Percentiles rank a stretch among this genome's conserved stretches.
Conservation (phyloP, 1,140 invertebrate genomes). For the Reticulitermes speratus region DNA sequence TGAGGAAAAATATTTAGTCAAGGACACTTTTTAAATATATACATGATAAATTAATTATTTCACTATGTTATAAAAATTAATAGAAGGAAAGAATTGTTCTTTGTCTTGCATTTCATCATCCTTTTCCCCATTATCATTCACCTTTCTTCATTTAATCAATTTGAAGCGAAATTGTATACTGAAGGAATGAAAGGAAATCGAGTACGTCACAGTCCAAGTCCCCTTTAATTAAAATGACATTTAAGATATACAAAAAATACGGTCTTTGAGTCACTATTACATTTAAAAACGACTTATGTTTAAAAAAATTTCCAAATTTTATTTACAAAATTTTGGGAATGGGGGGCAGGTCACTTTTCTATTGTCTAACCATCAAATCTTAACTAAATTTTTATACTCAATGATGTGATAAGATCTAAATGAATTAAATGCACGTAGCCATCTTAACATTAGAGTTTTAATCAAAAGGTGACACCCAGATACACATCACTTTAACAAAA, state of each 20-base stretch:
- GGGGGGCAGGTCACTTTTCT: not conserved
- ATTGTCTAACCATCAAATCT: not conserved
- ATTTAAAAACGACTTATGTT: not conserved
- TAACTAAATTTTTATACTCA: not conserved
- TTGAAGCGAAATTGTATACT: not conserved
- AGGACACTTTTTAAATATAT: slow-evolving; percentile 31
- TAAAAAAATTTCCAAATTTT: not conserved
- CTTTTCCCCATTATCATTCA: not conserved
- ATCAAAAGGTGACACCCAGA: not conserved
- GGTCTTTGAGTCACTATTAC: not conserved
- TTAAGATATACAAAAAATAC: slow-evolving; percentile 2
- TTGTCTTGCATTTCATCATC: not conserved
- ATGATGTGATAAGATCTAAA: not conserved
- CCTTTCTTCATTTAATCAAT: not conserved
- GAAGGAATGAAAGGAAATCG: slow-evolving; percentile 5
- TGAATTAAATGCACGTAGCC: not conserved
- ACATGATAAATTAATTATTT: slow-evolving; percentile 27
- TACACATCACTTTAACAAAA: not conserved
- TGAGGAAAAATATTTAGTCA: slow-evolving; percentile 23
- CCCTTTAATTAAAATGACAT: slow-evolving; percentile 22
- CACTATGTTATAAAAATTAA: slow-evolving; percentile 23
- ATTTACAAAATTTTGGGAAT: not conserved
- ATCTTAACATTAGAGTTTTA: not conserved
- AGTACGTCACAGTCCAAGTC: not conserved
- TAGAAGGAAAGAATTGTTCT: slow-evolving; percentile 1